Conservation (phyloP, 2,113 vertebrate species). For the Turdus rufiventris region DNA sequence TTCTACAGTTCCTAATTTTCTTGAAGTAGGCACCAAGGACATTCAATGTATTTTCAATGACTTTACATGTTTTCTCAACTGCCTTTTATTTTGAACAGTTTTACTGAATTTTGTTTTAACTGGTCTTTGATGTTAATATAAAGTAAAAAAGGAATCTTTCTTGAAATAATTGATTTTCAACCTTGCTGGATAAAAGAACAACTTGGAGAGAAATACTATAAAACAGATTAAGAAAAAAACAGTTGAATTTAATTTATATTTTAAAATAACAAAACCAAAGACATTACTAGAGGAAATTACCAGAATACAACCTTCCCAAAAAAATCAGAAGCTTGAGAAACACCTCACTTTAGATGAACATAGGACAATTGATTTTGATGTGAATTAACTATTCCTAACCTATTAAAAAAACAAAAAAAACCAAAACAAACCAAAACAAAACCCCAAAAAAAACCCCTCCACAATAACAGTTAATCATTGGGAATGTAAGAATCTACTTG, state of each 20-base stretch:
- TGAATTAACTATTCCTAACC: not conserved
- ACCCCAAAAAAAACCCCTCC: not conserved
- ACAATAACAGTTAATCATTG: conserved; percentile 15
- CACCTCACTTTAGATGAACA: not conserved
- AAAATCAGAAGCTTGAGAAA: not conserved
- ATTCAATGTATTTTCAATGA: not conserved
- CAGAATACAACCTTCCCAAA: not conserved
- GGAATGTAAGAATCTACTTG: conserved; percentile 9
- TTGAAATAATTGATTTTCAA: not conserved
- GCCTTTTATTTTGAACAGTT: not conserved
- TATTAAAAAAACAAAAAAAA: not conserved
- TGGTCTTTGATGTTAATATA: not conserved
- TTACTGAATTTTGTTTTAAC: not conserved
- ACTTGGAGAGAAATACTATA: not conserved
- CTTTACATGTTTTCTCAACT: not conserved
- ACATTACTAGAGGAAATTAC: not conserved
- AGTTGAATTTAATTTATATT: not conserved
- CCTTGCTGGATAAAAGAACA: not conserved
- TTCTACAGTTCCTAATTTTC: not conserved
- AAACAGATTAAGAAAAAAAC: not conserved
- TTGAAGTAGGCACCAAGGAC: not conserved
- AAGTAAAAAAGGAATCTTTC: not conserved
- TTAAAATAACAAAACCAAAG: not conserved
- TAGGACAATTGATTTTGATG: not conserved
- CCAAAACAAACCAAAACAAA: not conserved